Base-by-base conservation (phyloP, 2,113 vertebrate species). In the Lota lota region DNA sequence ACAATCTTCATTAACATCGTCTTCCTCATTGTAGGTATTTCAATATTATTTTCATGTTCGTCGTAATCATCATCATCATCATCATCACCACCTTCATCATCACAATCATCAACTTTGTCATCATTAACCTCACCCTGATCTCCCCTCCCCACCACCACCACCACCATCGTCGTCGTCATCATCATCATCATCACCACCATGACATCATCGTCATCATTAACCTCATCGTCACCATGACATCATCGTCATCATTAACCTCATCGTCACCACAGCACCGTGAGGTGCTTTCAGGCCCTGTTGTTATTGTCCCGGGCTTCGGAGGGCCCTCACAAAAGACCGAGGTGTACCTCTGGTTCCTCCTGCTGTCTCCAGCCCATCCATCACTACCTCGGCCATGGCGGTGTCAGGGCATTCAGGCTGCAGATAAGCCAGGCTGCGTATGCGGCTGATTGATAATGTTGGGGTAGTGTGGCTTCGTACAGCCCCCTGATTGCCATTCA, bases 401-500 rank as follows among this genome's bases (percentile, higher is more conserved):
- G 56, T 60, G 6, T 60, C n/a, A 12, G 19, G 21, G n/a, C n/a
- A 4, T 24, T 24, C 18, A 3, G 17, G 8, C 58, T 21, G 12
- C 11, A 60, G 21, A 22, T 22, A 12, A 60, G 11, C 79, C 76
- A 2, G 53, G 58, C 59, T 24, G 63, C 74, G 47, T 57, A 69
- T 64, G 69, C 68, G n/a, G 58, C 66, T 76, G 74, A 79, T 79
- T 80, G 76, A 83, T 81, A 76, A 80, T 60, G 70, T 40, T 51
- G 53, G 20, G 58, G 22, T 74, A 40, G 74, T 53, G 59, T 24
- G 50, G 72, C 72, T 33, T 67, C 66, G 66, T 33, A 66, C 74
- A 81, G 66, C 75, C 78, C 70, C 66, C 80, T 80, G 87, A 88
- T 85, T 86, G 82, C 81, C 73, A 79, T 86, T 84, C 80, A 82